phyloP scores from a whole-genome alignment of 2,888 invertebrate genomes.

The Tetragonisca angustula region DNA sequence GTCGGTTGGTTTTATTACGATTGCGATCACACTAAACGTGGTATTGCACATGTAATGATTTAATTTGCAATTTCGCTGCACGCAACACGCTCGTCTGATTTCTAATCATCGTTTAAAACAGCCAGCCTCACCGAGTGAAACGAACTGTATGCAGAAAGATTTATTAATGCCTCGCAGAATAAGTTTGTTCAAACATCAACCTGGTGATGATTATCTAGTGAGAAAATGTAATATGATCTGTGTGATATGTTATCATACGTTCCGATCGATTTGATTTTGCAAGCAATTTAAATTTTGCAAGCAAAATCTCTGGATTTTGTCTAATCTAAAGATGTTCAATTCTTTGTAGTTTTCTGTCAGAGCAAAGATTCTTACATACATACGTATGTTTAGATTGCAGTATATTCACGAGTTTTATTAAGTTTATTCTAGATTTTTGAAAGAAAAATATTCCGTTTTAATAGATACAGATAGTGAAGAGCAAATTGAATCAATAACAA shows the following conservation, averaged over 20 bases:
- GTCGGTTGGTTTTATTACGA: slow-evolving; percentile 35
- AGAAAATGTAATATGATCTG: not conserved
- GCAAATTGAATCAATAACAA: too few relatives aligned
- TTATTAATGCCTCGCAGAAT: not conserved
- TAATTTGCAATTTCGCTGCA: slow-evolving; percentile 27
- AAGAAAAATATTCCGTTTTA: too few relatives aligned
- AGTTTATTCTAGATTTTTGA: too few relatives aligned
- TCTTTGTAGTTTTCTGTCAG: too few relatives aligned
- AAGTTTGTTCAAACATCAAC: not conserved
- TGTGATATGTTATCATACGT: not conserved
- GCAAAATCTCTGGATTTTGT: too few relatives aligned
- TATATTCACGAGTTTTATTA: too few relatives aligned
- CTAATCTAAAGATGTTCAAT: too few relatives aligned
- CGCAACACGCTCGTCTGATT: slow-evolving; percentile 12
- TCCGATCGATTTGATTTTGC: not conserved
- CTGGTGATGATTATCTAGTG: not conserved
- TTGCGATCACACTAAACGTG: slow-evolving; percentile 20
- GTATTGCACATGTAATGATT: slow-evolving; percentile 26
- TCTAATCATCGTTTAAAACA: not conserved
- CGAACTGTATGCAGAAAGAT: not conserved
- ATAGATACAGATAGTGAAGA: too few relatives aligned
- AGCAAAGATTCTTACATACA: too few relatives aligned
- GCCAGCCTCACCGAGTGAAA: slow-evolving; percentile 3
- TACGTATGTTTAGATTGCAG: too few relatives aligned
- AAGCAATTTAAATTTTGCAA: not conserved